Base-by-base conservation (phyloP, 1,140 invertebrate species). In the Hesperophylax magnus region DNA sequence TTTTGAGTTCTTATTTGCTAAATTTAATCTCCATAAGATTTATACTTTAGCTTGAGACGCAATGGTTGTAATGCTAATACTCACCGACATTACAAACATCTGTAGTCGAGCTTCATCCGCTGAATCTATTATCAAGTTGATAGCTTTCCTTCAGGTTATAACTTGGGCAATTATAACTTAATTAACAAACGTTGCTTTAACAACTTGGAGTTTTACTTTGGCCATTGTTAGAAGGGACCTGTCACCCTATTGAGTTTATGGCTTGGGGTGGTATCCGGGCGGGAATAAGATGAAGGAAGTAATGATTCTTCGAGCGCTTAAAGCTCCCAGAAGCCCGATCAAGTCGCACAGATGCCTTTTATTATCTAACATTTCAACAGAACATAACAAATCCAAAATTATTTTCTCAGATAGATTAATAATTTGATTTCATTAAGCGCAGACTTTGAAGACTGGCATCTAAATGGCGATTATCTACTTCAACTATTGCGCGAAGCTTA, bases 61-160 rank as follows among this genome's bases (percentile, higher is more conserved):
- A 14, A 27, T 15, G 27, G 65, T 47, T 31, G 9, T 47, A 27
- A 47, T 20, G 1, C 14, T 18, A 47, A 47, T 14, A 34, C 14
- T 69, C 65, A 22, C 69, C 2, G 61, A 65, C 8, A 78, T 78
- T 65, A 78, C 61, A 22, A 24, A 65, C 77, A 78, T 78, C 63
- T 78, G 77, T 34, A 65, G 47, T 47, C 77, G 53, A 34, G 39
- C 31, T 61, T 63, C 75, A 77, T 61, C 58, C 54, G 54, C 47
- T 63, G 77, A 65, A 67, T 78, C 77, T 63, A 78, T 67, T 67
- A 67, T 67, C 77, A 78, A 78, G 47, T 78, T 69, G 60, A 78
- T 67, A 54, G 60, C 61, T 78, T 67, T 67, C 39, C 60, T 78
- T 53, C 18, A 63, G 61, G 24, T 20, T 20, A 22, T 9, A 67